Percentiles rank a stretch among this genome's conserved stretches.
phyloP scores from a whole-genome alignment of 2,888 invertebrate genomes.

The Carabus problematicus region DNA sequence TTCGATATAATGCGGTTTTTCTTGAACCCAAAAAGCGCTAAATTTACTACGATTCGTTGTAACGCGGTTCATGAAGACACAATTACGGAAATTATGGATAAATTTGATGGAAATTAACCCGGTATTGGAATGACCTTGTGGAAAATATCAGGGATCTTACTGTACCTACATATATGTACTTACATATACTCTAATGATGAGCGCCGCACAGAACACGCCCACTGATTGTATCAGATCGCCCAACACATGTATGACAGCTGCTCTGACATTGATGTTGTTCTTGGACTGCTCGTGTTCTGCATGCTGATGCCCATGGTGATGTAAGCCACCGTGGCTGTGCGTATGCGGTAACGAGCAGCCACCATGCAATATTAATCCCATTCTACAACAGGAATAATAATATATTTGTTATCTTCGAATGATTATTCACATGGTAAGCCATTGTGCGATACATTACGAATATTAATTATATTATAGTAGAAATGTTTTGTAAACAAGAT shows the following conservation, averaged over 20 bases:
- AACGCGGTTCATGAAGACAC: too few species aligned
- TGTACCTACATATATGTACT: constrained; percentile 53
- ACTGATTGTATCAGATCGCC: constrained; percentile 90
- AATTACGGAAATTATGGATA: too few species aligned
- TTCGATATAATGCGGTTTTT: too few species aligned
- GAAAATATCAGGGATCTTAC: not conserved
- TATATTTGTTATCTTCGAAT: constrained; percentile 48
- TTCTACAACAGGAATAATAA: constrained; percentile 61
- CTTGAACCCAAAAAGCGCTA: too few species aligned
- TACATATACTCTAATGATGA: constrained; percentile 82
- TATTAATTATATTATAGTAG: not conserved
- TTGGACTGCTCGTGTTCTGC: constrained; percentile 39
- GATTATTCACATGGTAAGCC: constrained; percentile 9
- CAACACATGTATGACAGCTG: constrained; percentile 87
- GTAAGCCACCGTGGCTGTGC: constrained; percentile 52
- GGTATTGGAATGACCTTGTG: too few species aligned
- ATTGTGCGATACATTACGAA: not conserved
- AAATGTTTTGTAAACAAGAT: not conserved
- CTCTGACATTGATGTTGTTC: constrained; percentile 78
- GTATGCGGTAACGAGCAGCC: constrained; percentile 64
- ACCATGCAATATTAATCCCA: constrained; percentile 82
- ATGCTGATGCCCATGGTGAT: constrained; percentile 47
- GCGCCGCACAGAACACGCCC: constrained; percentile 83
- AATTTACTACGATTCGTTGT: too few species aligned
- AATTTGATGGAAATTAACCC: too few species aligned